Base-by-base conservation (phyloP, 2,888 invertebrate genomes). In the Agriopis aurantiaria region DNA sequence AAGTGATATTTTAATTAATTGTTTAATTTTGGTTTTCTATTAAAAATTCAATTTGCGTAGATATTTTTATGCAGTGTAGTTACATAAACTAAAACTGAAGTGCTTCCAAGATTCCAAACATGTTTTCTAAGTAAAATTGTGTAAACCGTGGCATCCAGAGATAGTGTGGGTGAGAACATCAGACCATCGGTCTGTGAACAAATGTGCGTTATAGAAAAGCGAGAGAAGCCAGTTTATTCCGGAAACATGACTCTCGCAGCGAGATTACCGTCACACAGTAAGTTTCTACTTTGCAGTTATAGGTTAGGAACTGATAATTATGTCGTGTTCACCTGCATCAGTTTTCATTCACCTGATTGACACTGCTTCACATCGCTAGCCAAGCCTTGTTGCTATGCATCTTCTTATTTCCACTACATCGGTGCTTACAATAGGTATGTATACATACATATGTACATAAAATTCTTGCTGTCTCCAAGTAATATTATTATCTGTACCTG, bases 221-320 rank as follows among this genome's bases (percentile, higher is more conserved):
- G 85, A 79, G 83, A 85, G 74, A 79, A 80, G 71, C 85, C 78
- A 74, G 82, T 86, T 80, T 80, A 81, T 79, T 83, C 86, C 80
- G 78, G 86, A 78, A 88, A 88, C 72, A 93, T 93, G 92, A 93
- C 92, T 78, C 83, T 93, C 79, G 88, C 93, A 55, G 88, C 90
- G 65, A 89, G 91, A 81, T 82, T 92, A 82, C 84, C 85, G 70
- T 81, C 87, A 45, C 90, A 87, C 84, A 91, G 93, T 92, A 88
- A 93, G 92, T 91, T 79, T 69, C 56, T 2, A 11, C 10, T 9
- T 45, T 48, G 46, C 56, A 62, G 55, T 75, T 71, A 68, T 49
- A 66, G 51, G 63, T 66, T 60, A 56, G 33, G 11, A 56, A 46
- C 45, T 57, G 17, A 46, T 33, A n/a, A 33, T 33, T 10, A 14